phyloP scores from a whole-genome alignment of 2,888 invertebrate species.

The Azorinus chamasolen region DNA sequence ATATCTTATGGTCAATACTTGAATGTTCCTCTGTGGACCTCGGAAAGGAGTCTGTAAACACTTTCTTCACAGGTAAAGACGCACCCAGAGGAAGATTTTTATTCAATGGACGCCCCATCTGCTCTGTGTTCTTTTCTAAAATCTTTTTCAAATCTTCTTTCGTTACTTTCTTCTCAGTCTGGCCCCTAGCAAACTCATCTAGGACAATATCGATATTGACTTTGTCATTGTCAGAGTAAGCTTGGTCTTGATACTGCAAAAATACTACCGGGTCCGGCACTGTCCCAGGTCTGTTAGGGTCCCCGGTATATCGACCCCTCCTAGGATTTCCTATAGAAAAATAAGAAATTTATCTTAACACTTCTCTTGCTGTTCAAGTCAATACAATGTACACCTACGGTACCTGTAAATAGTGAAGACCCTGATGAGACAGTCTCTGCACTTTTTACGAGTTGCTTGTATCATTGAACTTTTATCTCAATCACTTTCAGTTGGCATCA shows the following conservation, averaged over 20 bases:
- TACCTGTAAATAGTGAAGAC: no score
- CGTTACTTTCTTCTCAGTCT: constrained; percentile 28
- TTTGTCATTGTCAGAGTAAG: constrained; percentile 30
- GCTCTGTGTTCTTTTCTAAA: constrained; percentile 56
- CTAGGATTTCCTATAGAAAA: constrained; percentile 48
- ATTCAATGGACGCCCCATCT: constrained; percentile 51
- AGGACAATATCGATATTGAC: constrained; percentile 52
- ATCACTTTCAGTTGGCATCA: no score
- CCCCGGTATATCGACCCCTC: constrained; percentile 31
- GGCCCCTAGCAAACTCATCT: constrained; percentile 46
- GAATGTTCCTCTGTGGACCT: no score
- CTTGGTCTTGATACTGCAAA: constrained; percentile 53
- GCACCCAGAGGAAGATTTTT: constrained; percentile 33
- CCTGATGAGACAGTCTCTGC: no score
- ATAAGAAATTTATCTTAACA: no score
- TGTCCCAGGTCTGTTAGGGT: background rate
- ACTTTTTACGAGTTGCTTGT: no score
- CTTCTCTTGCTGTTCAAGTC: no score
- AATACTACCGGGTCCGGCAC: constrained; percentile 57
- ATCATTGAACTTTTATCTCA: no score
- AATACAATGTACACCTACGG: no score
- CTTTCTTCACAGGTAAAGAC: constrained; percentile 1
- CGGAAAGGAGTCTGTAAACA: no score
- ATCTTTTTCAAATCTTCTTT: constrained; percentile 58
- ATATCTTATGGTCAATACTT: no score